Base-by-base conservation (phyloP, 2,888 invertebrate genomes). In the Amphipyra berbera region DNA sequence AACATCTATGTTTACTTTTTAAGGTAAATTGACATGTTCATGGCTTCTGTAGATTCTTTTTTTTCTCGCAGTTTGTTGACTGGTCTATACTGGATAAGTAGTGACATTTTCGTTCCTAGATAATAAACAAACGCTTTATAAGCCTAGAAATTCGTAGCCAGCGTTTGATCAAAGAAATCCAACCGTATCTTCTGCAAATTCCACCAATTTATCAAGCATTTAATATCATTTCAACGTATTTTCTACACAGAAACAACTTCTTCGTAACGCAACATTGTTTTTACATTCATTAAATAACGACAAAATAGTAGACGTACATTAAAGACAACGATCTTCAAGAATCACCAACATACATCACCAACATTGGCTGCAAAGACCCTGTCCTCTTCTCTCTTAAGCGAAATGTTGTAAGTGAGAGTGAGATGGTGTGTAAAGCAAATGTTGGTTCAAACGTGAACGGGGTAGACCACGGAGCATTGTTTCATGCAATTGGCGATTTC, bases 401-500 rank as follows among this genome's bases (percentile, higher is more conserved):
- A 8, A 21, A 6, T 12, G 1, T 0, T 0, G 4, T 60, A 30
- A 44, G 67, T 49, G 35, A 10, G 69, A 79, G 15, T 9, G 38
- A 6, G 64, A 56, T 41, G 40, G 27, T 9, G 0, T 7, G 6
- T 55, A 35, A 4, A 8, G 27, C 76, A 49, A 82, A 77, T 67
- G 61, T 80, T 83, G 68, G 80, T 7, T 55, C 62, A 61, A 61
- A 78, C 33, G 61, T 55, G 59, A 56, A 56, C 69, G 56, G 68
- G 70, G 73, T 73, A 75, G 63, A 67, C 72, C 66, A 75, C 78
- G 67, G 55, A 76, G 83, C 86, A 87, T 90, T 89, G 88, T 89
- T 88, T 86, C 77, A 78, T 76, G 86, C 91, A 92, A 93, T 92
- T 90, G 92, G 89, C 88, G 88, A 91, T 92, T 93, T 93, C 93